Evolutionary conservation across 2,888 invertebrate species (phyloP), one percentile per base, ranked within the genome.

Genomic region (Neoaliturus tenellus): DNA sequence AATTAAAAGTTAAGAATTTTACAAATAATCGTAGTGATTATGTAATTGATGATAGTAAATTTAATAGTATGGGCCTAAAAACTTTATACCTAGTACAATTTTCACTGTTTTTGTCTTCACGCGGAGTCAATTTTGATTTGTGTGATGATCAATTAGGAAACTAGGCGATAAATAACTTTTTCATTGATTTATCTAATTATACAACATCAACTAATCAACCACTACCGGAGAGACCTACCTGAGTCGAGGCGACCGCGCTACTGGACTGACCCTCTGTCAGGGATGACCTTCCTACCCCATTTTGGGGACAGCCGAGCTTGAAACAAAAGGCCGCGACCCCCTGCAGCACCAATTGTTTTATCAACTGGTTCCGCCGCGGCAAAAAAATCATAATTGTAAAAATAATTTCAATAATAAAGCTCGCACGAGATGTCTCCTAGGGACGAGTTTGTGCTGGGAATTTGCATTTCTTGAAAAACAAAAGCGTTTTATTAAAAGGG

Each of bases 381-480:
- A 81, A 81, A 81, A n/a, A 81, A 81, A 81, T 81, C 81, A 81
- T 81, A 81, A 81, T 81, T 81, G 81, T 81, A 81, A 81, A 81
- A 81, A 81, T 69, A 81, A 81, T 81, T 81, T 81, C 81, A 81
- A 81, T 81, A 81, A 81, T 81, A 81, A 81, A 81, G 69, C 41
- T 35, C 31, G 39, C 67, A 67, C 81, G 35, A 35, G 81, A 81
- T 62, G 81, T 67, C 69, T 41, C 67, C 69, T 10, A 44, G 17
- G 75, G 8, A 10, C 33, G 71, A 39, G 71, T 12, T n/a, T 71
- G 75, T 67, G 67, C 67, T 28, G 41, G 39, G 44, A 41, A 81
- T 81, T 81, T 81, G 41, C 81, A 81, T 81, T 81, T 81, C 81
- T 81, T 81, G 81, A 69, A 81, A 81, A 81, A 81, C 81, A 81